Percentiles rank a stretch among this genome's conserved stretches.
phyloP scores from a whole-genome alignment of 2,888 invertebrate species.

The Mythimna ferrago region DNA sequence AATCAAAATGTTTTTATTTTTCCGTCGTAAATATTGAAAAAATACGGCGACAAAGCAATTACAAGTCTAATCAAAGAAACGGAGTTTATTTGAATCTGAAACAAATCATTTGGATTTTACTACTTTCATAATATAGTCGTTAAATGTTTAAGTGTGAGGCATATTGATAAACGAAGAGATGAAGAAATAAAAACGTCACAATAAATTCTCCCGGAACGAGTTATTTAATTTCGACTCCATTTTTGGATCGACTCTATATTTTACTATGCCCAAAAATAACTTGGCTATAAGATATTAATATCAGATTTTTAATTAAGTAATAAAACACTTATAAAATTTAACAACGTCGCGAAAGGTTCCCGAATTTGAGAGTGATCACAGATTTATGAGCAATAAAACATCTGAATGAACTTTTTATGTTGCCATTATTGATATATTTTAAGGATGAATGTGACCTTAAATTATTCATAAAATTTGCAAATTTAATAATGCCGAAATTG shows the following conservation, averaged over 20 bases:
- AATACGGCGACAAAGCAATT: slow-evolving; percentile 17
- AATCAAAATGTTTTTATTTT: slow-evolving; percentile 36
- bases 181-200: slow-evolving; percentile 57
- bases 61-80: slow-evolving; percentile 11
- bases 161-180: slow-evolving; percentile 51
- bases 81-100: slow-evolving; percentile 28
- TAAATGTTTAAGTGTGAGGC: slow-evolving; percentile 42
- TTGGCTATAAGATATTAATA: slow-evolving; percentile 45
- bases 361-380: slow-evolving; percentile 49
- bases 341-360: slow-evolving; percentile 46
- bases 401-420: slow-evolving; percentile 41
- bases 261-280: slow-evolving; percentile 50
- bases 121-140: slow-evolving; percentile 49
- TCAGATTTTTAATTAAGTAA: slow-evolving; percentile 48
- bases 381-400: slow-evolving; percentile 51
- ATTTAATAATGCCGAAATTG: slow-evolving; percentile 35
- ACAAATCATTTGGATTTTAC: slow-evolving; percentile 53
- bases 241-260: slow-evolving; percentile 44
- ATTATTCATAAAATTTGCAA: slow-evolving; percentile 48
- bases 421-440: slow-evolving; percentile 56
- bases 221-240: slow-evolving; percentile 52
- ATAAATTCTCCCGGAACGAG: slow-evolving; percentile 56
- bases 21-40: slow-evolving; percentile 19
- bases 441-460: slow-evolving; percentile 33
- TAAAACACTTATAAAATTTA: slow-evolving; percentile 45